Evolutionary conservation across 2,888 invertebrate species (phyloP).

Genomic region (Brachycybe producta): DNA sequence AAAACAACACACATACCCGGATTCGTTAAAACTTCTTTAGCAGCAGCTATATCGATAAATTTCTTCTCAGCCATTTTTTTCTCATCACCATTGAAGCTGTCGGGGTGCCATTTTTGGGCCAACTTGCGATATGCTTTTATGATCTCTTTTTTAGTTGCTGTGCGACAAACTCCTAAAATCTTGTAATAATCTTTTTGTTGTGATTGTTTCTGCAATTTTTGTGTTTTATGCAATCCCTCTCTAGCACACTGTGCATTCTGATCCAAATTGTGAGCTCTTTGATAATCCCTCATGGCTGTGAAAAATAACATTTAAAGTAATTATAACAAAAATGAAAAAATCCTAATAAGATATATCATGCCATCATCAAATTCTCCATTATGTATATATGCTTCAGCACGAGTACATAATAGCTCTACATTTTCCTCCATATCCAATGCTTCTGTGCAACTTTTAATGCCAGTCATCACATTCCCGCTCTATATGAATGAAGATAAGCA

Average conservation of each 20-base stretch:
- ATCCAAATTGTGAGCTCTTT: conserved; percentile 71
- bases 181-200: conserved; percentile 95
- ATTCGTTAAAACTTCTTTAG: conserved; percentile 79
- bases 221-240: conserved; percentile 75
- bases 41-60: conserved; percentile 96
- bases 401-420: conserved; percentile 67
- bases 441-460: conserved; percentile 60
- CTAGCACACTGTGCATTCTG: conserved; percentile 64
- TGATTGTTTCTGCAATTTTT: conserved; percentile 81
- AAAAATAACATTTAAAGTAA: not conserved
- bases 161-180: conserved; percentile 79
- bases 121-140: conserved; percentile 90
- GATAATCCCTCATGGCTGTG: conserved; percentile 73
- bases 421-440: conserved; percentile 65
- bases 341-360: conserved; percentile 23
- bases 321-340: conserved; percentile 4
- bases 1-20: conserved; percentile 41
- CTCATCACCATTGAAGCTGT: conserved; percentile 69
- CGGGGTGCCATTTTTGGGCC: conserved; percentile 98
- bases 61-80: conserved; percentile 92
- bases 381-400: conserved; percentile 78
- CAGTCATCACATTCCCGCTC: conserved; percentile 56
- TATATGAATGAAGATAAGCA: conserved; percentile 30
- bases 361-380: conserved; percentile 85
- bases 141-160: conserved; percentile 84